A percentile compares a stretch with the other conserved stretches of the same genome.
These are phyloP conservation scores for Ptychodera flava DNA, from an alignment of 35 echinoderm and acorn worm genomes.

Conservation along the genomic window DNA sequence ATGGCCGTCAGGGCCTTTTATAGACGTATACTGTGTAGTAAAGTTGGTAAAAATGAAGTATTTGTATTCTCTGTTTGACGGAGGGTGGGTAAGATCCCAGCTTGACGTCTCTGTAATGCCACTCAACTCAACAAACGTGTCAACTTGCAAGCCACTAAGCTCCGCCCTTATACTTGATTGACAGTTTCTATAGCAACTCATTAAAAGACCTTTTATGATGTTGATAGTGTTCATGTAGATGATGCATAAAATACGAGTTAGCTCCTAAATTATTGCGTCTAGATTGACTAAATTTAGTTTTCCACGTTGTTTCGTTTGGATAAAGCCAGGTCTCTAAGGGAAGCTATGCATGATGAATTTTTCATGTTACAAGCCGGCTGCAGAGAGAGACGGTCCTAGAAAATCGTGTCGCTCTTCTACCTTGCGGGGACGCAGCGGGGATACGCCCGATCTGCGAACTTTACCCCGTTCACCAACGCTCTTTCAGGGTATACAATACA, in stretches of 20 bases:
- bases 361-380: background rate
- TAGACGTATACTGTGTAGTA: conserved; percentile 29
- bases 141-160: conserved; percentile 81
- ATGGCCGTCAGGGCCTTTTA: background rate
- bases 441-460: no score
- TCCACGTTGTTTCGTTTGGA: background rate
- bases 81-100: conserved; percentile 92
- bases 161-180: conserved; percentile 63
- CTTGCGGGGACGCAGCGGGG: no score
- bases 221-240: conserved; percentile 1
- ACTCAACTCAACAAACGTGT: conserved; percentile 95
- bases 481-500: no score
- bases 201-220: conserved; percentile 2
- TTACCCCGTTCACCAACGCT: no score
- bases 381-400: no score
- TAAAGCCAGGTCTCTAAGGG: background rate
- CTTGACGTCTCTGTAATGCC: conserved; percentile 96
- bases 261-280: background rate
- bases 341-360: background rate
- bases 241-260: background rate
- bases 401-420: no score
- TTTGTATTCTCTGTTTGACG: conserved; percentile 94
- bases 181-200: conserved; percentile 59
- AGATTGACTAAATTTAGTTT: background rate
- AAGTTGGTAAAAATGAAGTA: conserved; percentile 88